phyloP scores from a whole-genome alignment of 2,797 vertebrate genomes.

The Gouania willdenowi region DNA sequence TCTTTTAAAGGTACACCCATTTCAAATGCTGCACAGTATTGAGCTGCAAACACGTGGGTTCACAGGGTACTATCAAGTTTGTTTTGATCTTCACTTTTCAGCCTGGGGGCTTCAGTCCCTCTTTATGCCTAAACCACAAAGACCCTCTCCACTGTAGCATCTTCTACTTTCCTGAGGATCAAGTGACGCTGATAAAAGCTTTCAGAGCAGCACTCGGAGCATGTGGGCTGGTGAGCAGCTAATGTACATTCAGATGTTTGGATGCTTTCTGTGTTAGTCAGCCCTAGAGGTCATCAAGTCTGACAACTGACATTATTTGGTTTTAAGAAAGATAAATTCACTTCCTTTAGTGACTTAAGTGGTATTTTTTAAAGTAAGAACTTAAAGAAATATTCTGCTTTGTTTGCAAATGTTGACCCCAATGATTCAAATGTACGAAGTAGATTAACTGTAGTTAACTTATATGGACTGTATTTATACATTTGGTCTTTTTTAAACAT shows the following conservation, averaged over 20 bases:
- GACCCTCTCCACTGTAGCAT: constrained; percentile 35
- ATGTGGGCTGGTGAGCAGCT: constrained; percentile 22
- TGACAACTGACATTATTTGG: not conserved
- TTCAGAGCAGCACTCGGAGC: constrained; percentile 28
- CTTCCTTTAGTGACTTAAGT: too few relatives aligned
- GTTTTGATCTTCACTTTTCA: constrained; percentile 38
- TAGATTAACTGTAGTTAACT: too few relatives aligned
- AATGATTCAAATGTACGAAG: too few relatives aligned
- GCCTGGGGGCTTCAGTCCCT: constrained; percentile 10
- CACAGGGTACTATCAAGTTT: constrained; percentile 1
- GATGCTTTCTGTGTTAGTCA: constrained; percentile 2
- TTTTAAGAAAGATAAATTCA: too few relatives aligned
- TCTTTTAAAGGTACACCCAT: not conserved
- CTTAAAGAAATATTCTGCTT: too few relatives aligned
- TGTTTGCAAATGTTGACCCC: too few relatives aligned
- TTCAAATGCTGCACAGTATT: not conserved
- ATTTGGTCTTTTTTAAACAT: too few relatives aligned
- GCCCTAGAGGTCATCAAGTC: not conserved
- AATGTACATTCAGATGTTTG: constrained; percentile 15
- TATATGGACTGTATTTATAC: too few relatives aligned
- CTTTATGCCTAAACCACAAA: constrained; percentile 60
- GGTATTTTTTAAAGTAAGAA: too few relatives aligned
- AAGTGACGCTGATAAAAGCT: constrained; percentile 69
- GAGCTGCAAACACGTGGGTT: not conserved
- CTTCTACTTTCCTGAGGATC: constrained; percentile 48